Base-by-base conservation (phyloP, 2,797 vertebrate genomes). In the Enteromius trimaculatus region DNA sequence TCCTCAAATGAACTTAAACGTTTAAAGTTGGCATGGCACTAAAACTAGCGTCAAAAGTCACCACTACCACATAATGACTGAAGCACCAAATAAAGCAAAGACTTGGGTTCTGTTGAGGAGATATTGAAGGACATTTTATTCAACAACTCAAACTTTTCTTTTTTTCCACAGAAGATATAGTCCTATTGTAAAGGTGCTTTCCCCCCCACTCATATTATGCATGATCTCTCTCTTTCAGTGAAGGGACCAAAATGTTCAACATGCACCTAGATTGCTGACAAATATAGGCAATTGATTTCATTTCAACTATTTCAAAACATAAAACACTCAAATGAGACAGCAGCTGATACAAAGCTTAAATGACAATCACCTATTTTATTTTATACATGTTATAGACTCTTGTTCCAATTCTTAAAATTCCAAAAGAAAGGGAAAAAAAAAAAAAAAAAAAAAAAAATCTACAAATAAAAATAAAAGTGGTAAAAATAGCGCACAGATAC, bases 401-500 rank as follows among this genome's bases (percentile, higher is more conserved):
- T 68, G 74, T 84, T 92, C 92, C 89, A 95, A 94, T 94, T 96
- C 94, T 96, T 95, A 95, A 97, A 98, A 96, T 93, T 96, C 89
- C 74, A 92, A 90, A 92, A 90, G 92, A 82, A 88, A 85, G 90
- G 49, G 13, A 78, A 86, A 76, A 87, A 4, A 47, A 23, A 76
- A 47, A 31, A 78, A 44, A 93, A 94, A 93, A 87, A 95, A 93
- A 88, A 90, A 93, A 92, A 96, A 97, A 95, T 92, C 95, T 96
- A 97, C 94, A 96, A 95, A 93, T 92, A 88, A 92, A 91, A 90
- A n/a, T n/a, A 64, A 88, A 96, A 96, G 92, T 93, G 93, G 93
- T 96, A 96, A 96, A 97, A 98, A 96, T 94, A 92, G 95, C 95
- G 94, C 95, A 94, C 93, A 92, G 91, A 92, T 92, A 94, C 89